Base-by-base conservation (phyloP, 1,140 invertebrate species). In the Ceratosolen solmsi region DNA sequence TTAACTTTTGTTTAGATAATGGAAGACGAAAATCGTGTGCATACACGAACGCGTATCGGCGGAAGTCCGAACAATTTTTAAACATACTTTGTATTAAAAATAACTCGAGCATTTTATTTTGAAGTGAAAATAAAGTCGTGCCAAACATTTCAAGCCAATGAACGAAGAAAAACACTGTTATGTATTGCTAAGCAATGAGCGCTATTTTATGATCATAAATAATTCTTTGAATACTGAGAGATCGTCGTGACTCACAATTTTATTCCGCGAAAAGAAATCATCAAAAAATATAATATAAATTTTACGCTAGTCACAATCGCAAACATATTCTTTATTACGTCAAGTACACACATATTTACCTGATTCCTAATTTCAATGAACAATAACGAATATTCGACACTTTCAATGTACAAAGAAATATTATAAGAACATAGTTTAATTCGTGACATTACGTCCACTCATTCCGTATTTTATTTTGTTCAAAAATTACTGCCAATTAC, bases 201-300 rank as follows among this genome's bases (percentile, higher is more conserved):
- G 51, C 63, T 73, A 60, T 63, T 74, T 80, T 54, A 68, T 20
- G 71, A 27, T 36, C 79, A 71, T 82, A 82, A 78, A 82, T 79
- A 82, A 82, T 82, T 33, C 54, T 36, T 60, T 36, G 73, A 54
- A 82, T 70, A 54, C 80, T 30, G n/a, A 63, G 49, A 17, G 68
- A 72, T 38, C 36, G 41, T 82, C 73, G 60, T 82, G 73, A 77
- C 63, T 76, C 33, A 60, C 15, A 71, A 58, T 63, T 77, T 9
- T 56, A 8, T 36, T 70, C 25, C 25, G 25, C 33, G 1, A 46
- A 82, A 77, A 82, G 74, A 77, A 72, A 82, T 82, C 72, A 77
- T 51, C 51, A 36, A 60, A 82, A 77, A 77, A 36, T 41, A 81
- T 68, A 60, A 56, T 46, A 51, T 80, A 75, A 75, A 68, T 56